These are phyloP conservation scores for Globodera ellingtonae DNA, from an alignment of 1,140 invertebrate genomes.

Conservation along the genomic window DNA sequence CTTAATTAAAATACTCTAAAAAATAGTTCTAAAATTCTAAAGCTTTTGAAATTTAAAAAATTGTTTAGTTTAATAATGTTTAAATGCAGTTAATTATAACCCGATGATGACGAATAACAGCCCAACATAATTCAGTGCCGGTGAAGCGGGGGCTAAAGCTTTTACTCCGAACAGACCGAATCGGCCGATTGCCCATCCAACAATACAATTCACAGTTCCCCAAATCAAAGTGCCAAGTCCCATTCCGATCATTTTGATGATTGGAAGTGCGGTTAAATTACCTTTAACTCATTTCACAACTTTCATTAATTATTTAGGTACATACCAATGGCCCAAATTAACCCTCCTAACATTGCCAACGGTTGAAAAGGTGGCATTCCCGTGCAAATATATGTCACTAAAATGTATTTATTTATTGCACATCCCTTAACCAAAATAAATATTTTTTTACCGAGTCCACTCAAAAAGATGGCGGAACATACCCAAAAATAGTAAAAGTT, in stretches of 20 bases:
- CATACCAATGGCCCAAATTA: constrained; percentile 48
- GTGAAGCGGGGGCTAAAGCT: constrained; percentile 54
- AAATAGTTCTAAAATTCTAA: background rate
- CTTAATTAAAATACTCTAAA: background rate
- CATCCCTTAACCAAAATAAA: background rate
- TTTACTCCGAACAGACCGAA: constrained; percentile 67
- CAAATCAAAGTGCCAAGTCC: constrained; percentile 60
- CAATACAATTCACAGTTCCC: constrained; percentile 34
- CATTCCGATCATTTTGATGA: constrained; percentile 56
- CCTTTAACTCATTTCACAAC: constrained; percentile 12
- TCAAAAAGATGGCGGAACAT: constrained; percentile 23
- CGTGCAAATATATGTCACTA: constrained; percentile 21
- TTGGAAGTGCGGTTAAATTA: constrained; percentile 54
- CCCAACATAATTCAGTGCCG: constrained; percentile 66
- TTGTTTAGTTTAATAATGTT: background rate
- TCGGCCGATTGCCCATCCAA: constrained; percentile 67
- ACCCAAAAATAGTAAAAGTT: background rate
- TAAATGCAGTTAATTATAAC: constrained; percentile 45
- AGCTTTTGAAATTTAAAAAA: background rate
- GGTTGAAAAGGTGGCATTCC: constrained; percentile 51
- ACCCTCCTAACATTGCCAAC: constrained; percentile 49
- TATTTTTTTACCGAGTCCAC: constrained; percentile 14
- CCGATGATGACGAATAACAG: constrained; percentile 65
- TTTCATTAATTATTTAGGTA: background rate
- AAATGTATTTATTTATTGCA: constrained; percentile 14